Base-by-base conservation (phyloP, 2,888 invertebrate species). In the Minunthozetes semirufus region DNA sequence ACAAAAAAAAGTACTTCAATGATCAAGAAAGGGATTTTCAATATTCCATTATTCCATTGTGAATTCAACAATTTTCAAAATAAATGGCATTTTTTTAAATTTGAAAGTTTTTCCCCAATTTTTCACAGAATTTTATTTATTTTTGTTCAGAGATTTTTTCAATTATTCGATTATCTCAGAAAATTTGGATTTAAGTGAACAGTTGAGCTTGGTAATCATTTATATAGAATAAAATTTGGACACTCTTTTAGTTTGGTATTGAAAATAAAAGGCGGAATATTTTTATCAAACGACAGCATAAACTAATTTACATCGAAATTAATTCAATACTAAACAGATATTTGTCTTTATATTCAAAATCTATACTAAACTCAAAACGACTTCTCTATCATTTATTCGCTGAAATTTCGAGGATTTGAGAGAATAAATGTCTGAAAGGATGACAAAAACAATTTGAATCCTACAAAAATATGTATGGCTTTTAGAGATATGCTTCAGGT, bases 251-350 rank as follows among this genome's bases (percentile, higher is more conserved):
- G 42, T 9, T 9, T 42, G 13, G 13, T 1, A 13, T 42, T 42
- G 42, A 42, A 42, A 42, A 53, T 53, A 53, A 19, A 53, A 19
- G 22, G 13, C 22, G 53, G n/a, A 53, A 9, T 53, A 9, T 53
- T 1, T 53, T n/a, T 53, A 19, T 19, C 22, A 53, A n/a, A 53
- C 19, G 53, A 53, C 4, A 59, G 27, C 59, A 59, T 25, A 5
- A 59, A 59, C 59, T 59, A 59, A 61, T 61, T 61, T 61, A 33
- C 61, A 61, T 61, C 17, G n/a, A 29, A 61, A 61, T 29, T 13
- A 29, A 61, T 6, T n/a, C 29, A 61, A 61, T 17, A 29, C 33
- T 61, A 61, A 61, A 27, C 61, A 29, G 13, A 33, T 61, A 61
- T 27, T 61, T 61, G 33, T 17, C 61, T 29, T n/a, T 27, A 15